Percentiles rank a stretch among this genome's conserved stretches.
phyloP scores from a whole-genome alignment of 2,888 invertebrate species.

The Spodoptera exigua region DNA sequence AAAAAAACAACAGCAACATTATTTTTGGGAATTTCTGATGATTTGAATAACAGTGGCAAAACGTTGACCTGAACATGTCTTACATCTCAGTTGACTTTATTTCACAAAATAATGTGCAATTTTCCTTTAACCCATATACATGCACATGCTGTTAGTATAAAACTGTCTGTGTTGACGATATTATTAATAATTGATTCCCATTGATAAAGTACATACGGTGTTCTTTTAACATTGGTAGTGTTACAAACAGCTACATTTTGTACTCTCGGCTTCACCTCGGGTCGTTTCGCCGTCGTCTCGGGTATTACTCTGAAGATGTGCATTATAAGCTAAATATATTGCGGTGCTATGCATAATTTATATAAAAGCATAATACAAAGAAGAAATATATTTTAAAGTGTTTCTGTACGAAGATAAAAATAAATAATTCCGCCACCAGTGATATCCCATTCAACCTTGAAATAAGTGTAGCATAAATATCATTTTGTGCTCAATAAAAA shows the following conservation, averaged over 20 bases:
- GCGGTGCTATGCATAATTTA: conserved; percentile 42
- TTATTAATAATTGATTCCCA: conserved; percentile 63
- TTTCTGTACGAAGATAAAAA: conserved; percentile 23
- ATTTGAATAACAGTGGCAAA: not conserved
- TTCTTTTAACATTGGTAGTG: conserved; percentile 73
- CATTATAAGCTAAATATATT: conserved; percentile 57
- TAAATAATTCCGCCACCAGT: conserved; percentile 46
- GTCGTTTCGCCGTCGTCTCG: conserved; percentile 75
- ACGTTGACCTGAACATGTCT: conserved; percentile 17
- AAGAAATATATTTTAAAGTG: conserved; percentile 17
- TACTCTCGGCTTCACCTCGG: conserved; percentile 66
- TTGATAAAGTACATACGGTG: conserved; percentile 73
- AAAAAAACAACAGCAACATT: too few species aligned
- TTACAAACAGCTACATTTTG: conserved; percentile 72
- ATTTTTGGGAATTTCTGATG: too few species aligned
- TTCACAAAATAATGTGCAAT: conserved; percentile 5
- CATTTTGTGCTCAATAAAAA: conserved; percentile 25
- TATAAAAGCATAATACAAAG: conserved; percentile 30
- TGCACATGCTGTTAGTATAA: conserved; percentile 59
- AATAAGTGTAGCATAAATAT: conserved; percentile 25
- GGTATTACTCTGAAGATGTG: conserved; percentile 79
- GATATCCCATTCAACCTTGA: conserved; percentile 36
- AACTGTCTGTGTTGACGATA: conserved; percentile 40
- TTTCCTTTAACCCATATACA: conserved; percentile 31
- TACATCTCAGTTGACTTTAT: conserved; percentile 1